Evolutionary conservation across 2,797 vertebrate species (phyloP).

Genomic region (Miichthys miiuy): DNA sequence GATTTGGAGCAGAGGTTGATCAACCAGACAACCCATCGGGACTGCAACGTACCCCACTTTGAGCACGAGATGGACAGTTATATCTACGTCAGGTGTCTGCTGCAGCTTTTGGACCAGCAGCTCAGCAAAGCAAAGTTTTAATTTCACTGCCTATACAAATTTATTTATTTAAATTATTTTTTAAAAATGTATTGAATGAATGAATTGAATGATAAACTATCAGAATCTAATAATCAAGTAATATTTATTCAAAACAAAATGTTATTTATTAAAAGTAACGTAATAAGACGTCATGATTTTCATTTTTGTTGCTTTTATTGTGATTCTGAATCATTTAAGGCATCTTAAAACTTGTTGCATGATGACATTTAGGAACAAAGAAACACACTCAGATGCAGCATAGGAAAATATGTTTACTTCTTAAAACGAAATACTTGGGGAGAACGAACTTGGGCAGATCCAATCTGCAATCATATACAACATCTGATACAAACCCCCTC

Average conservation of each 20-base stretch:
- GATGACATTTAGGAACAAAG: slow-evolving; percentile 30
- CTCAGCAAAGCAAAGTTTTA: slow-evolving; percentile 3
- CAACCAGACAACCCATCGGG: rapidly evolving
- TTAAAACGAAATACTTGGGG: slow-evolving; percentile 51
- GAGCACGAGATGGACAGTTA: rapidly evolving
- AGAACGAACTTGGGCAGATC: slow-evolving; percentile 34
- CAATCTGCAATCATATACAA: slow-evolving; percentile 50
- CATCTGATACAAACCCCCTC: slow-evolving; percentile 14
- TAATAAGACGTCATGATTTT: background rate
- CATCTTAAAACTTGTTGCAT: slow-evolving; percentile 29
- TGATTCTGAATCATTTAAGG: slow-evolving; percentile 44
- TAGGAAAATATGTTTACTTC: slow-evolving; percentile 65
- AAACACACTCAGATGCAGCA: slow-evolving; percentile 41
- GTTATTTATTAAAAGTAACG: slow-evolving; percentile 48
- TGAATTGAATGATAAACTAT: too few relatives aligned
- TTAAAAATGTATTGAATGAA: too few relatives aligned
- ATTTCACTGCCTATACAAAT: background rate
- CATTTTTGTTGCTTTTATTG: slow-evolving; percentile 58
- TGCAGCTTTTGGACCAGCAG: slow-evolving; percentile 35
- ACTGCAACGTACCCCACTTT: background rate
- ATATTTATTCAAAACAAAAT: slow-evolving; percentile 34
- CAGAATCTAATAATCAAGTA: slow-evolving; percentile 6
- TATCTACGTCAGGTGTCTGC: slow-evolving; percentile 37
- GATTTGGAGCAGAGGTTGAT: rapidly evolving
- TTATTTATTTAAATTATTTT: slow-evolving; percentile 7